Evolutionary conservation across 92 coral and sea anemone genomes (phyloP).

Genomic region (Epizoanthus scotinus): DNA sequence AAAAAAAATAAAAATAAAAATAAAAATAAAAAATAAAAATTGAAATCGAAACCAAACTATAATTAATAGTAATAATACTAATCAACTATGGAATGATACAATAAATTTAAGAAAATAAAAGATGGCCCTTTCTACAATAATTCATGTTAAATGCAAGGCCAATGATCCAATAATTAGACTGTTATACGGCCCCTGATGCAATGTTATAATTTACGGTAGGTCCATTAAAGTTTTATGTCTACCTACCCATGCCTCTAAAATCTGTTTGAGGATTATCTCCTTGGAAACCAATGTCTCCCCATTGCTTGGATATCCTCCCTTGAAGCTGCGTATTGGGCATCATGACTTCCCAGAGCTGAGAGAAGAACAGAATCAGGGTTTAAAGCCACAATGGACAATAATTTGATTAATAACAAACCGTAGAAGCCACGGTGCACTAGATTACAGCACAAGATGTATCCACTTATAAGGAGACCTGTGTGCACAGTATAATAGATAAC

Average conservation of each 20-base stretch:
- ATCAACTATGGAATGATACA: too few species aligned
- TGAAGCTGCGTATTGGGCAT: slow-evolving; percentile 82
- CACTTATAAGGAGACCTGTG: too few species aligned
- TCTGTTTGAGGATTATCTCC: slow-evolving; percentile 96
- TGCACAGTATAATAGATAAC: too few species aligned
- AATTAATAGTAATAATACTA: too few species aligned
- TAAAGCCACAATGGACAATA: too few species aligned
- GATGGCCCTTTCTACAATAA: too few species aligned
- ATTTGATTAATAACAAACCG: too few species aligned
- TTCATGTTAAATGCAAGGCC: too few species aligned
- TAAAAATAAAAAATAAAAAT: background rate
- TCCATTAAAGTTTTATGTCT: background rate
- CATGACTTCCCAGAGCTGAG: slow-evolving; percentile 81
- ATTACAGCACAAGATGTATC: too few species aligned
- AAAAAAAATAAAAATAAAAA: background rate
- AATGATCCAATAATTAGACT: background rate
- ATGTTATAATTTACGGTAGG: background rate
- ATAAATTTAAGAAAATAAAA: too few species aligned
- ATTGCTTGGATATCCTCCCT: slow-evolving; percentile 76
- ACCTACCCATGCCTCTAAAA: slow-evolving; percentile 97
- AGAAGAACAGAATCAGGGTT: background rate
- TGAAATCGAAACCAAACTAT: background rate
- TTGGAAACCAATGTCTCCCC: slow-evolving; percentile 98
- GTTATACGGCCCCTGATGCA: background rate
- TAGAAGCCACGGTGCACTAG: too few species aligned